phyloP scores from a whole-genome alignment of 2,797 vertebrate genomes.

The Cynopterus sphinx region DNA sequence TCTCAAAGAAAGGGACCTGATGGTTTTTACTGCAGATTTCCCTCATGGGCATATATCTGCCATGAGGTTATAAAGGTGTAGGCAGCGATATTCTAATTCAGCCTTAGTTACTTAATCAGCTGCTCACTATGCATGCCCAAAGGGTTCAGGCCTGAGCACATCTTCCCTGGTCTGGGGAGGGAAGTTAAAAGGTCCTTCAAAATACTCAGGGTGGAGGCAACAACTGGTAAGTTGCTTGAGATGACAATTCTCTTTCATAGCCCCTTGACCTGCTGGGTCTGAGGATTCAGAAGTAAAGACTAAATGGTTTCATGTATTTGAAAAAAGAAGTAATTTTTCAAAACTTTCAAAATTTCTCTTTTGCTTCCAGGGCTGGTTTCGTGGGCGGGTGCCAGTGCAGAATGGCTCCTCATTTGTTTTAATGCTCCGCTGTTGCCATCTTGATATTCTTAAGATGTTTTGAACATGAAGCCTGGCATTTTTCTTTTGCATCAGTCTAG shows the following conservation, averaged over 20 bases:
- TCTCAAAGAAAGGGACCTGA: not conserved
- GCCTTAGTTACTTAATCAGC: not conserved
- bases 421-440: not conserved
- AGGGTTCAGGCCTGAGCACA: not conserved
- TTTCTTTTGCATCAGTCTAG: not conserved
- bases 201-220: too few relatives aligned
- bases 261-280: not conserved
- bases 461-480: not conserved
- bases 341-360: not conserved
- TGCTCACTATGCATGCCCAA: not conserved
- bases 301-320: not conserved
- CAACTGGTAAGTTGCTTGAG: not conserved
- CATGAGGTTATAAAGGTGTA: not conserved
- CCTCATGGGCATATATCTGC: not conserved
- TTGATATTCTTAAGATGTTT: slow-evolving; percentile 18
- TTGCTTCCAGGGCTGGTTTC: not conserved
- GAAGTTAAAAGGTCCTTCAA: not conserved
- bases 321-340: not conserved
- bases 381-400: not conserved
- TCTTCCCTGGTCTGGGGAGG: not conserved
- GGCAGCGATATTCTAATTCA: not conserved
- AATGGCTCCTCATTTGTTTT: not conserved
- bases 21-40: not conserved
- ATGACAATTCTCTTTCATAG: not conserved
- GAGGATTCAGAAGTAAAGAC: not conserved